Evolutionary conservation across 2,888 invertebrate genomes (phyloP).

Genomic region (Troglohyphantes excavatus): DNA sequence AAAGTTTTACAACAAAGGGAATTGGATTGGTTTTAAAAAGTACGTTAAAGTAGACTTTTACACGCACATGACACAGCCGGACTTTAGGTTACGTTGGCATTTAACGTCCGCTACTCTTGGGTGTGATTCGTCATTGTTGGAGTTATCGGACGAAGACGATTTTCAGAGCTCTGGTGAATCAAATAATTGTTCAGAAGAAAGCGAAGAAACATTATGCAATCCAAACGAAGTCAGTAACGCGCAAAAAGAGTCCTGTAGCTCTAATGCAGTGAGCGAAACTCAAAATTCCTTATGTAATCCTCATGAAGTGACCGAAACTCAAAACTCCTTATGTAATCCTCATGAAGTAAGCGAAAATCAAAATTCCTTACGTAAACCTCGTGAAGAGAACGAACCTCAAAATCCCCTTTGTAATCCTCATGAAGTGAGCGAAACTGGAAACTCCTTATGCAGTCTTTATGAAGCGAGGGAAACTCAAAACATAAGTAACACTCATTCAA

Average conservation of each 20-base stretch:
- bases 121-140: background rate
- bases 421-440: too few relatives aligned
- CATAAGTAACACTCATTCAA: too few relatives aligned
- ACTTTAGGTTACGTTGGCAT: background rate
- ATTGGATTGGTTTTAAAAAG: background rate
- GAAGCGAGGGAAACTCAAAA: too few relatives aligned
- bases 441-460: too few relatives aligned
- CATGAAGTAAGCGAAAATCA: too few relatives aligned
- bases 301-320: too few relatives aligned
- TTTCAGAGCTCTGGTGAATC: background rate
- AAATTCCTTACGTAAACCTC: too few relatives aligned
- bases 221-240: background rate
- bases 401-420: too few relatives aligned
- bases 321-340: too few relatives aligned
- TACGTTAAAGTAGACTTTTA: background rate
- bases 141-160: background rate
- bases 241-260: background rate
- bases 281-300: too few relatives aligned
- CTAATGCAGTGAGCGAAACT: too few relatives aligned
- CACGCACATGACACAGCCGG: background rate
- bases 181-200: background rate
- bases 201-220: background rate
- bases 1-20: background rate
- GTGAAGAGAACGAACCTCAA: too few relatives aligned
- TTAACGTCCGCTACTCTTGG: background rate